Evolutionary conservation across 2,113 vertebrate species (phyloP), one percentile per base, ranked within the genome.

Genomic region (Perca flavescens): DNA sequence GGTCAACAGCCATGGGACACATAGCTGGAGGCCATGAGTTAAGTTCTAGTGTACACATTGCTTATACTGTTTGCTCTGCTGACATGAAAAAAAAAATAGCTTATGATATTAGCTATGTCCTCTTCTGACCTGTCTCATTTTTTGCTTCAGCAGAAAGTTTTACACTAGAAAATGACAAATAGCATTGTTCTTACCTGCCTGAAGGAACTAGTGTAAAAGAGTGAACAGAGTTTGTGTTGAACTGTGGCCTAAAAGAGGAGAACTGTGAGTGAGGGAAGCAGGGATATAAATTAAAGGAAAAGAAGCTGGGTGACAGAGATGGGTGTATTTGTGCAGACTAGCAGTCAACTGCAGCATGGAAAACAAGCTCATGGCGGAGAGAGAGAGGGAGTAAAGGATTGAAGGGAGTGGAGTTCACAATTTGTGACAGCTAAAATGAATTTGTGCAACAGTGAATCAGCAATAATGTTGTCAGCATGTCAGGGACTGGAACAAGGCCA

Each of bases 1-100:
- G 60, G 72, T 72, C 54, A 81, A 64, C 58, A 67, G 61, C 47
- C n/a, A 7, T 4, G 16, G 60, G 60, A 46, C 28, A 53, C 14
- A 53, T 36, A 66, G 53, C 50, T 21, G 57, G 40, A 63, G 56
- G 70, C 58, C 57, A 65, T 13, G 50, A 58, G 65, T 34, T 60
- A 76, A 76, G 22, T 21, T 62, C 25, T 28, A 71, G 34, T 61
- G 78, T 62, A 62, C 73, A 81, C 62, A 77, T 63, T 60, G n/a
- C 36, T 77, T 56, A 47, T 60, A 10, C 46, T 79, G 61, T 80
- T 76, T 80, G 77, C 52, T 62, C 67, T 69, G 34, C 62, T 69
- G 22, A 64, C 57, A 6, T 47, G 57, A 57, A 36, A 49, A 28
- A 8, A 53, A 8, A 53, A 43, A 11, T 43, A 43, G 5, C 25